Conservation (phyloP, 2,888 invertebrate species). For the Pyrochroa serraticornis region DNA sequence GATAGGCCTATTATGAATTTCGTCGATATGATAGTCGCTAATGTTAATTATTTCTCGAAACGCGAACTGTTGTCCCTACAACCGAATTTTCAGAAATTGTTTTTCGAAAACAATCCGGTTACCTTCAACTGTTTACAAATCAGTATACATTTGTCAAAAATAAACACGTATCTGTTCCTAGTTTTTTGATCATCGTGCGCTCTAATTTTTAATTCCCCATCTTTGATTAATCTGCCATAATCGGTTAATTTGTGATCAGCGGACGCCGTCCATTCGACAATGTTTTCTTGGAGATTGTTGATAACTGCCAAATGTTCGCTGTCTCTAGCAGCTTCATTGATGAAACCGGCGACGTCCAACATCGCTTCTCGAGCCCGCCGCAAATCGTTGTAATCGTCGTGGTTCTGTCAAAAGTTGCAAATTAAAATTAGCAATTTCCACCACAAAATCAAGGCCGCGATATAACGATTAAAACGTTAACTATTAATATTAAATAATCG, state of each 20-base stretch:
- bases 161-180: constrained; percentile 89
- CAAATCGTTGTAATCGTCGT: constrained; percentile 83
- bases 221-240: constrained; percentile 89
- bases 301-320: constrained; percentile 91
- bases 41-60: constrained; percentile 85
- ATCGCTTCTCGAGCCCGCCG: constrained; percentile 91
- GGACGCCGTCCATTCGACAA: constrained; percentile 77
- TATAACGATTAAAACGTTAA: no score
- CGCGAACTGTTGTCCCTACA: constrained; percentile 86
- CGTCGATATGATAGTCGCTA: constrained; percentile 86
- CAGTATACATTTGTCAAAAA: constrained; percentile 96
- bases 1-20: constrained; percentile 69
- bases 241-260: constrained; percentile 82
- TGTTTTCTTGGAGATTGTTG: constrained; percentile 86
- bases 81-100: background rate
- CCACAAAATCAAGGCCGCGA: no score
- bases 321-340: constrained; percentile 97
- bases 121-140: constrained; percentile 87
- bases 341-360: constrained; percentile 95
- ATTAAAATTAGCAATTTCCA: no score
- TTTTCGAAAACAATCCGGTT: constrained; percentile 33
- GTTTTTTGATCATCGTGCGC: constrained; percentile 88
- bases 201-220: constrained; percentile 93
- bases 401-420: constrained; percentile 62
- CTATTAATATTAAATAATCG: no score